Evolutionary conservation across 2,888 invertebrate species (phyloP).

Genomic region (Lydus trimaculatus): DNA sequence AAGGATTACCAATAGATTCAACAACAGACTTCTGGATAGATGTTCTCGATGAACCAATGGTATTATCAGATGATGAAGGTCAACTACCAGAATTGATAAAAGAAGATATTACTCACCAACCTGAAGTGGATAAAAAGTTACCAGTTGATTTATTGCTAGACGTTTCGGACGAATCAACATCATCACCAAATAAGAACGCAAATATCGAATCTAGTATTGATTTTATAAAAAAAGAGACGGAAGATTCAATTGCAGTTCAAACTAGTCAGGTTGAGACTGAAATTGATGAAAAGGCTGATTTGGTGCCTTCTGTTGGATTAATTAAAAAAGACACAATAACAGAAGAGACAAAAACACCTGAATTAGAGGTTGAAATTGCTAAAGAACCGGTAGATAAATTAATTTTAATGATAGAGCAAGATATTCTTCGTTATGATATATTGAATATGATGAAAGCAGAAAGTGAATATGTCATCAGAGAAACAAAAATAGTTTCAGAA

Average conservation of each 20-base stretch:
- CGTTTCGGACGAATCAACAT: neutral
- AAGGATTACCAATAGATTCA: slow-evolving; percentile 39
- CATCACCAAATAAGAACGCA: neutral
- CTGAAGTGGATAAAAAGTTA: neutral
- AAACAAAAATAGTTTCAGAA: slow-evolving; percentile 29
- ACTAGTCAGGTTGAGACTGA: neutral
- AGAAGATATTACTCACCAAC: neutral
- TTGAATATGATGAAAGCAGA: neutral
- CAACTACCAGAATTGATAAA: neutral
- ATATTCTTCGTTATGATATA: slow-evolving; percentile 11
- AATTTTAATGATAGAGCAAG: slow-evolving; percentile 3
- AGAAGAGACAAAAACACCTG: slow-evolving; percentile 9
- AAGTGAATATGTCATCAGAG: slow-evolving; percentile 12
- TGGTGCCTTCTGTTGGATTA: neutral
- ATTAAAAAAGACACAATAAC: neutral
- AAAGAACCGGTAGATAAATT: neutral
- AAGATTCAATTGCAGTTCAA: neutral
- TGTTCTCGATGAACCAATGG: slow-evolving; percentile 46
- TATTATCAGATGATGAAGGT: slow-evolving; percentile 40
- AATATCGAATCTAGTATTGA: neutral
- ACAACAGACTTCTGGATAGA: slow-evolving; percentile 39
- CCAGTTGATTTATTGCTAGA: neutral
- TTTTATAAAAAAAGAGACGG: neutral
- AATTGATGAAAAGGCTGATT: neutral
- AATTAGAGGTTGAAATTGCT: neutral